Evolutionary conservation across 30 jellyfish, hydroid and myxozoan genomes (phyloP).

Genomic region (Aurelia coerulea): DNA sequence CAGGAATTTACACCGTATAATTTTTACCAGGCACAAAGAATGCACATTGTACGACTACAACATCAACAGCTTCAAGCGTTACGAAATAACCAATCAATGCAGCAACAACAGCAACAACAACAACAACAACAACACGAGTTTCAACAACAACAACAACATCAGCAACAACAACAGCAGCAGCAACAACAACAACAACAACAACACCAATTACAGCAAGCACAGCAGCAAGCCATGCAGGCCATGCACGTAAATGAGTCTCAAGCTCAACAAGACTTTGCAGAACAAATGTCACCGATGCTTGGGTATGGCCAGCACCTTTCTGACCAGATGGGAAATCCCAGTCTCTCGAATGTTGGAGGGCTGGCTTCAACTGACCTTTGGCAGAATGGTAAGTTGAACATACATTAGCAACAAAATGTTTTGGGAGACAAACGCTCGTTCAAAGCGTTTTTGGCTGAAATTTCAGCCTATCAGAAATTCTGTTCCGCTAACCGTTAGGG

Average conservation of each 20-base stretch:
- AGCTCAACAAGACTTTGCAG: not conserved
- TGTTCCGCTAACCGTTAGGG: too few relatives aligned
- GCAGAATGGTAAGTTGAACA: too few relatives aligned
- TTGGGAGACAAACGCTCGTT: too few relatives aligned
- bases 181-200: constrained; percentile 9
- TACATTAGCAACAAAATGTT: too few relatives aligned
- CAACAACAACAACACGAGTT: constrained; percentile 7
- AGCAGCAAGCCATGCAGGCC: constrained; percentile 7
- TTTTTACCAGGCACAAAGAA: constrained; percentile 49
- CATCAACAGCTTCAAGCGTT: constrained; percentile 57
- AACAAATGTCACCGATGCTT: too few relatives aligned
- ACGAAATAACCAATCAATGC: constrained; percentile 16
- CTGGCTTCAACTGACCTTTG: not conserved
- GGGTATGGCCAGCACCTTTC: too few relatives aligned
- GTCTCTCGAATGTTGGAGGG: not conserved
- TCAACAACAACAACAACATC: constrained; percentile 28
- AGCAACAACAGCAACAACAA: constrained; percentile 21
- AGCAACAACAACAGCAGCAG: constrained; percentile 21
- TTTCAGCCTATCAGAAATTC: too few relatives aligned
- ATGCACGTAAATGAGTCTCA: not conserved
- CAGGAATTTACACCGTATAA: not conserved
- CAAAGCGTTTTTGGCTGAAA: too few relatives aligned
- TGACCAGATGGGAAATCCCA: not conserved
- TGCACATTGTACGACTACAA: constrained; percentile 52
- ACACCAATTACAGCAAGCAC: constrained; percentile 29